Evolutionary conservation across 2,113 vertebrate genomes (phyloP).

Genomic region (Corythoichthys intestinalis): DNA sequence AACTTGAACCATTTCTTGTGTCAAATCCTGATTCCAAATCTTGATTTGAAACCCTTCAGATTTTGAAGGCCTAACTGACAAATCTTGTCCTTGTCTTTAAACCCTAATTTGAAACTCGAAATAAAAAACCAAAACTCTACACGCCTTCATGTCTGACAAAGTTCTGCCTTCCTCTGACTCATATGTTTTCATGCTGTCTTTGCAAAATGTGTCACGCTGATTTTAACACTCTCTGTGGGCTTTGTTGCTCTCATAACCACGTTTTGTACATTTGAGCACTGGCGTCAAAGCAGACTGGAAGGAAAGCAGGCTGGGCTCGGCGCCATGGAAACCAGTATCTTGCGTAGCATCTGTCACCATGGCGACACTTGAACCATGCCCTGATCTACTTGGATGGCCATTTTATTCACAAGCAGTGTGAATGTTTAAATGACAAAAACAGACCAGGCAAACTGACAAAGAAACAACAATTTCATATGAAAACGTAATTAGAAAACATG

Average conservation of each 20-base stretch:
- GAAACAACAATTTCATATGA: not conserved
- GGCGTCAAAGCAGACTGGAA: conserved; percentile 1
- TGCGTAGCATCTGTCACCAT: conserved; percentile 5
- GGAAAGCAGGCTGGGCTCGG: not conserved
- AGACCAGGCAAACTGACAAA: not conserved
- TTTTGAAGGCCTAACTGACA: no score
- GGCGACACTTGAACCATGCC: not conserved
- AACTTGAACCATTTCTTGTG: not conserved
- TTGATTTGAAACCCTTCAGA: not conserved
- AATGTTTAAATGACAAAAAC: not conserved
- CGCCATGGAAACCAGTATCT: conserved; percentile 1
- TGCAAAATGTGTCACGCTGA: not conserved
- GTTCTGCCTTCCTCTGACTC: not conserved
- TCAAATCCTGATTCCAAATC: not conserved
- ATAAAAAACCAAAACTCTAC: no score
- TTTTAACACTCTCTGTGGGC: not conserved
- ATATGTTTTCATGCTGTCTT: not conserved
- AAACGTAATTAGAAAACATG: no score
- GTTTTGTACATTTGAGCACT: not conserved
- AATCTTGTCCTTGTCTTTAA: not conserved
- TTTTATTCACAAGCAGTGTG: not conserved
- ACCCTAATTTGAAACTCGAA: not conserved
- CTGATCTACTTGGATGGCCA: not conserved
- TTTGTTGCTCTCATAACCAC: not conserved
- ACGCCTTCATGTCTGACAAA: no score